Percentiles rank a stretch among this genome's conserved stretches.
phyloP scores from a whole-genome alignment of 2,888 invertebrate species.

The Onchidella celtica region DNA sequence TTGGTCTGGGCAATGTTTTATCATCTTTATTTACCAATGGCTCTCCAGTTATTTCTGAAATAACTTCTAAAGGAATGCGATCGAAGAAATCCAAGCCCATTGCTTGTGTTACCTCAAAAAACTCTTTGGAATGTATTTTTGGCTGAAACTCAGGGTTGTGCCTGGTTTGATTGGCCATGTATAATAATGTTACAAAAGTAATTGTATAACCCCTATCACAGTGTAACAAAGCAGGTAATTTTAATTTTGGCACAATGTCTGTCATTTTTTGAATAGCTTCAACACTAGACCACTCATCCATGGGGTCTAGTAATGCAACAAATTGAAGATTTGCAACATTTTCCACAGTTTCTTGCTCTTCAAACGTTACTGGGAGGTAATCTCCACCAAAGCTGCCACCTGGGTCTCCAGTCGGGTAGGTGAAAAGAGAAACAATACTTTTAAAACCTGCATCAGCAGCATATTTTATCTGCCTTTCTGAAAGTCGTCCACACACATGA shows the following conservation, averaged over 20 bases:
- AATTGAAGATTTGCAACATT: conserved; percentile 62
- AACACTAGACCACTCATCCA: conserved; percentile 66
- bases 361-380: conserved; percentile 61
- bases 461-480: conserved; percentile 72
- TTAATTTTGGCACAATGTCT: conserved; percentile 41
- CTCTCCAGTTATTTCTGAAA: conserved; percentile 68
- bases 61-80: conserved; percentile 60
- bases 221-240: conserved; percentile 61
- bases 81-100: conserved; percentile 70
- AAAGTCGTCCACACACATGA: conserved; percentile 69
- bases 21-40: conserved; percentile 52
- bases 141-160: conserved; percentile 61
- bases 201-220: conserved; percentile 65
- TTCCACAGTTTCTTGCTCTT: conserved; percentile 58
- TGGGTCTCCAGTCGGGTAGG: conserved; percentile 51
- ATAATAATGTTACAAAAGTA: conserved; percentile 66
- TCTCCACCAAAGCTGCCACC: conserved; percentile 63
- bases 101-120: conserved; percentile 64
- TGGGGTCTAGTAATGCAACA: conserved; percentile 60
- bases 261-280: conserved; percentile 65
- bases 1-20: conserved; percentile 52
- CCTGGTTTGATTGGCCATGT: conserved; percentile 66
- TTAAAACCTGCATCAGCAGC: conserved; percentile 73
- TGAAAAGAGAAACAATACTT: conserved; percentile 69
- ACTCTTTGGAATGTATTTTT: conserved; percentile 61